Conservation (phyloP, 2,113 vertebrate species). For the Apteryx mantelli region DNA sequence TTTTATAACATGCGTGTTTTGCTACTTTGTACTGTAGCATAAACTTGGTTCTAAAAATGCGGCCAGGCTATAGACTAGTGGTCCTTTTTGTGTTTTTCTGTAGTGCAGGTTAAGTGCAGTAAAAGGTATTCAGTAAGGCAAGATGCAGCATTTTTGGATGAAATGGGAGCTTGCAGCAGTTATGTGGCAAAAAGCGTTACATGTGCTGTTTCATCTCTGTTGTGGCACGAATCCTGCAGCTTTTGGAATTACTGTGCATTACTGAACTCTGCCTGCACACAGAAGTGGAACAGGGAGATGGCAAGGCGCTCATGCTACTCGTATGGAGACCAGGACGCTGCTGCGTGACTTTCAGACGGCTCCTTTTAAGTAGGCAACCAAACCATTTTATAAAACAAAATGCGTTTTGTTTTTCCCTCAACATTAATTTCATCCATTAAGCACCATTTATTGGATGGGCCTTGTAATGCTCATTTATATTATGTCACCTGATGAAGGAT, state of each 20-base stretch:
- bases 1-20: neutral
- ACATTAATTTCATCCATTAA: neutral
- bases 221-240: slow-evolving; percentile 4
- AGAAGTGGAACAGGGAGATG: neutral
- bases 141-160: slow-evolving; percentile 12
- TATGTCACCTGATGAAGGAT: neutral
- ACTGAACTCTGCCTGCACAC: neutral
- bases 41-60: neutral
- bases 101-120: slow-evolving; percentile 14
- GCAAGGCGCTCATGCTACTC: neutral
- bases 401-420: neutral
- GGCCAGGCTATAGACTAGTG: neutral
- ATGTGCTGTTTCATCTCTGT: slow-evolving; percentile 24
- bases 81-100: neutral
- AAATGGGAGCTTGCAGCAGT: slow-evolving; percentile 18
- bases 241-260: neutral
- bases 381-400: neutral
- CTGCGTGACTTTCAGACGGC: neutral
- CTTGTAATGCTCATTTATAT: neutral
- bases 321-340: neutral
- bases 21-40: neutral
- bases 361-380: neutral
- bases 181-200: neutral
- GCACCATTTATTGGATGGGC: neutral
- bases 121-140: neutral